Evolutionary conservation across 2,113 vertebrate species (phyloP).

Genomic region (Hippoglossus stenolepis): DNA sequence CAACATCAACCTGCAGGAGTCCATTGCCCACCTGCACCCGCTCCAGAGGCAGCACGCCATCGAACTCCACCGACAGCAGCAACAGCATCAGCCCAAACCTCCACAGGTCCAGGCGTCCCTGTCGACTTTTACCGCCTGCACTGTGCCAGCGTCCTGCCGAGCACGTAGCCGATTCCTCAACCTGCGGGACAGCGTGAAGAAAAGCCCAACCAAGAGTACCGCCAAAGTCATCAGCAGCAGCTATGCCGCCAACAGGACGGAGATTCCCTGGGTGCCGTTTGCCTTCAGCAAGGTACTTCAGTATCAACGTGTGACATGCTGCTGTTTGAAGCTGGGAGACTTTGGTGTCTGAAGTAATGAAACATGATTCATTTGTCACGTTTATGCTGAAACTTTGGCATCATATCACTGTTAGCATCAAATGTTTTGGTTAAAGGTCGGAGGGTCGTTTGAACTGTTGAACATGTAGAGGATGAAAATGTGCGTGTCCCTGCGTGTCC

Average conservation of each 20-base stretch:
- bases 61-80: slow-evolving; percentile 59
- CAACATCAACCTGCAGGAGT: slow-evolving; percentile 46
- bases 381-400: too few species aligned
- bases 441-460: too few species aligned
- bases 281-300: slow-evolving; percentile 81
- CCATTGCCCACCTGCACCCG: slow-evolving; percentile 63
- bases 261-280: slow-evolving; percentile 76
- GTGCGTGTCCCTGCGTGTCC: too few species aligned
- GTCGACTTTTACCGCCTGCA: slow-evolving; percentile 73
- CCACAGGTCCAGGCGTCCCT: slow-evolving; percentile 22
- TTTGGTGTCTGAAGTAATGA: too few species aligned
- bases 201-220: slow-evolving; percentile 88
- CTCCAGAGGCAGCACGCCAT: slow-evolving; percentile 70
- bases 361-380: too few species aligned
- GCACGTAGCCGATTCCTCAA: slow-evolving; percentile 86
- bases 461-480: too few species aligned
- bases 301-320: neutral
- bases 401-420: neutral
- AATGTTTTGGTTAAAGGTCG: too few species aligned
- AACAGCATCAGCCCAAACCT: slow-evolving; percentile 35
- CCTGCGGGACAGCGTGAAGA: slow-evolving; percentile 89
- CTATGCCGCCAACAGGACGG: slow-evolving; percentile 67
- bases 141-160: slow-evolving; percentile 77
- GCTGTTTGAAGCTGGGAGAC: neutral
- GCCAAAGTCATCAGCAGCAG: slow-evolving; percentile 76